phyloP scores from a whole-genome alignment of 2,888 invertebrate species.

The Tipula confusa region DNA sequence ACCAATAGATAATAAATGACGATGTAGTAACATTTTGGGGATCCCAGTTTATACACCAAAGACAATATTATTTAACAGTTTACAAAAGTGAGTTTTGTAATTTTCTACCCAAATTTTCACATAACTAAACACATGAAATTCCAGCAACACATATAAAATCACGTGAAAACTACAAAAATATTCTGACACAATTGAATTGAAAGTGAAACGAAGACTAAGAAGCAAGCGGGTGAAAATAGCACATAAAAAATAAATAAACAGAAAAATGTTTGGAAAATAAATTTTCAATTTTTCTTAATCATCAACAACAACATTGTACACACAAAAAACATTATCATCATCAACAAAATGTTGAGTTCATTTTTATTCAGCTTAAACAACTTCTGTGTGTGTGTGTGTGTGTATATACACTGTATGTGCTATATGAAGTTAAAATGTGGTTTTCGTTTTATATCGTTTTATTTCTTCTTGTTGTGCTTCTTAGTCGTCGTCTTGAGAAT shows the following conservation, averaged over 20 bases:
- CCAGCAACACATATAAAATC: not conserved
- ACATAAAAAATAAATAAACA: not conserved
- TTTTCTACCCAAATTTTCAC: not conserved
- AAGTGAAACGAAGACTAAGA: not conserved
- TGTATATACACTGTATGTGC: no score
- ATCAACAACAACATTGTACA: not conserved
- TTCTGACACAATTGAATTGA: not conserved
- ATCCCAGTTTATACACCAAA: no score
- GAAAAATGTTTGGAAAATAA: not conserved
- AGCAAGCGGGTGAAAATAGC: not conserved
- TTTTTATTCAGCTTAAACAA: not conserved
- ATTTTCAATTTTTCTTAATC: conserved; percentile 5
- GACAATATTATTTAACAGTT: no score
- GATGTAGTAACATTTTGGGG: no score
- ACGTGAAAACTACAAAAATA: not conserved
- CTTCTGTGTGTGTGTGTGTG: no score
- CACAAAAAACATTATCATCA: not conserved
- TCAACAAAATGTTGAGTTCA: not conserved
- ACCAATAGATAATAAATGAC: no score
- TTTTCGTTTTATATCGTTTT: not conserved
- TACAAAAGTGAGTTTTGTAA: no score
- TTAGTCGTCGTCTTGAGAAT: conserved; percentile 6
- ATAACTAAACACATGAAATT: not conserved
- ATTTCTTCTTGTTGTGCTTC: conserved; percentile 13
- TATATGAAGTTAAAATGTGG: not conserved